Percentiles rank a stretch among this genome's conserved stretches.
These are phyloP conservation scores for Lucifuga dentata DNA, from an alignment of 2,113 vertebrate species.

Conservation along the genomic window DNA sequence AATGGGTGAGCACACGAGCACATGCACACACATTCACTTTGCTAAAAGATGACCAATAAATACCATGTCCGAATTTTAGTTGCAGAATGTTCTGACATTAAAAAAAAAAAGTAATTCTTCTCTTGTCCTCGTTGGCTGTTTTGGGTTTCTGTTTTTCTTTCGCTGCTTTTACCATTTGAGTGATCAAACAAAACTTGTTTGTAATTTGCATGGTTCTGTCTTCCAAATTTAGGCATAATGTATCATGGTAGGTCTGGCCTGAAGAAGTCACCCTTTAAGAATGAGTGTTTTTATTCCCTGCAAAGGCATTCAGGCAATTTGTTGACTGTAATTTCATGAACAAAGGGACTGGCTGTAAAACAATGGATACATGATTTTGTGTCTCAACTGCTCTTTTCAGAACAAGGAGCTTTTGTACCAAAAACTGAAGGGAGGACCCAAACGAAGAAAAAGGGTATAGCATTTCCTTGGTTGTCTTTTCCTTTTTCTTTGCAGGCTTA, in stretches of 20 bases:
- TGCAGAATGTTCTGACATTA: no score
- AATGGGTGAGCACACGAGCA: constrained; percentile 89
- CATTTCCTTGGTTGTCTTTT: constrained; percentile 40
- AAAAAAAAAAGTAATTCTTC: no score
- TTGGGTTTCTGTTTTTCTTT: no score
- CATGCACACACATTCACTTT: not conserved
- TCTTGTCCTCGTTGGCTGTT: no score
- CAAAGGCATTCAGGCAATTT: constrained; percentile 31
- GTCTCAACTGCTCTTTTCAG: constrained; percentile 72
- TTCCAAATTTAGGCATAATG: not conserved
- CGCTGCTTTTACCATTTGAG: not conserved
- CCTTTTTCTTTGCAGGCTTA: constrained; percentile 19
- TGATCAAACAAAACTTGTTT: not conserved
- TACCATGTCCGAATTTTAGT: no score
- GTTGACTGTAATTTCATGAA: constrained; percentile 30
- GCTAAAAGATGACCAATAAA: no score
- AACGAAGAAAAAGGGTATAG: constrained; percentile 93
- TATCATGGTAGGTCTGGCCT: not conserved
- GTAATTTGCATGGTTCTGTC: not conserved
- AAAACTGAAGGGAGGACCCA: constrained; percentile 90
- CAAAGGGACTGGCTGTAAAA: constrained; percentile 23
- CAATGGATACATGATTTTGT: constrained; percentile 13
- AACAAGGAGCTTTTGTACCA: constrained; percentile 94
- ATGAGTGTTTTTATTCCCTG: constrained; percentile 14
- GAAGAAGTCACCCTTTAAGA: not conserved